Conservation (phyloP, 2,113 vertebrate species). For the Barnardius zonarius region DNA sequence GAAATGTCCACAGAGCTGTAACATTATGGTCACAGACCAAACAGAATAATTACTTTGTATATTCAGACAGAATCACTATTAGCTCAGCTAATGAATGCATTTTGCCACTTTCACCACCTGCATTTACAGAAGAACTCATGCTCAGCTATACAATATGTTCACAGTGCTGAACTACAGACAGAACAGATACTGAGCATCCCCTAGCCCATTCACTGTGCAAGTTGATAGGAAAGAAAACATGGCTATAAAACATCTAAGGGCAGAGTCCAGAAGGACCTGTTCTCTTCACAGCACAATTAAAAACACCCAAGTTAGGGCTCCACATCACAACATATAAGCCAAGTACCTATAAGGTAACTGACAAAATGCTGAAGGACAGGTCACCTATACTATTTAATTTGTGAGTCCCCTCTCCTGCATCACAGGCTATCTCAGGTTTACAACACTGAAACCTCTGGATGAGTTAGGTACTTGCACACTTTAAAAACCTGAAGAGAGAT, state of each 20-base stretch:
- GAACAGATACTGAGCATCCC: background rate
- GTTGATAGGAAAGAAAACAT: background rate
- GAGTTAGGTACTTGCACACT: background rate
- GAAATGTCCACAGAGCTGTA: background rate
- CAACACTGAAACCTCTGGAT: background rate
- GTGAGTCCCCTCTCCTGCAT: background rate
- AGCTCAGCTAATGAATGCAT: background rate
- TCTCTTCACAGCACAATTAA: background rate
- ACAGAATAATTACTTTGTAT: conserved; percentile 28
- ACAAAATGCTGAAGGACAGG: background rate
- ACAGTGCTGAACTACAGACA: background rate
- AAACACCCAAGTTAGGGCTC: background rate
- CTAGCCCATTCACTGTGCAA: background rate
- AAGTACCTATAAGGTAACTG: background rate
- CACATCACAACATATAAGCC: background rate
- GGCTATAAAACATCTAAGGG: background rate
- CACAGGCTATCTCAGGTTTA: background rate
- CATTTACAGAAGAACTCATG: background rate
- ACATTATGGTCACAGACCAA: background rate
- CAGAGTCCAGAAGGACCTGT: background rate
- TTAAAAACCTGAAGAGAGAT: background rate
- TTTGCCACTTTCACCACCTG: background rate
- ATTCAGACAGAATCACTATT: conserved; percentile 7
- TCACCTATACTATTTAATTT: background rate
- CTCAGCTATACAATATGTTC: background rate